A percentile compares a stretch with the other conserved stretches of the same genome.
Conservation (phyloP, 2,113 vertebrate species). For the Mustela nigripes region DNA sequence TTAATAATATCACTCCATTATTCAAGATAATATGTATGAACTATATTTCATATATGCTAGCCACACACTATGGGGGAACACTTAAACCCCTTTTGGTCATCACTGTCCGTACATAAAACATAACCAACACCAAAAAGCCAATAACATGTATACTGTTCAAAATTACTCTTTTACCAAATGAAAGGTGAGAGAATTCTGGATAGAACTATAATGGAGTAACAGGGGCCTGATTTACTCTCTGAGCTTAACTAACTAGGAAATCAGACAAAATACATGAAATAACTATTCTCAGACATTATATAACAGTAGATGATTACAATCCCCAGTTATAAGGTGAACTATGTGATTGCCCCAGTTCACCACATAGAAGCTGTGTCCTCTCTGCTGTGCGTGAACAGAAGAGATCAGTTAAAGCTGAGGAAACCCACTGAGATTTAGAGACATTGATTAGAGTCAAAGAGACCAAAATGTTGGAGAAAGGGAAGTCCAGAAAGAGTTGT, state of each 20-base stretch:
- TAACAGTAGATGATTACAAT: background rate
- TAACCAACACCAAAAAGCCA: background rate
- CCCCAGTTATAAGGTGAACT: background rate
- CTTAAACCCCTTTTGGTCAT: background rate
- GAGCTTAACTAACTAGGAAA: background rate
- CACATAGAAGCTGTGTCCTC: background rate
- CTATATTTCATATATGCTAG: background rate
- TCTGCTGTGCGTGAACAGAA: background rate
- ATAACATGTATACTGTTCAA: background rate
- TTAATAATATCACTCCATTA: slow-evolving; percentile 17
- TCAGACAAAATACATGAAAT: background rate
- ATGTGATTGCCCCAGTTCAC: background rate
- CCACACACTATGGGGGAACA: background rate
- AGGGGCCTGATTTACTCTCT: background rate
- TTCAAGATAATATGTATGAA: background rate
- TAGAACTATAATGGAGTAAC: background rate
- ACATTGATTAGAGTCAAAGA: background rate
- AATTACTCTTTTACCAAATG: slow-evolving; percentile 5
- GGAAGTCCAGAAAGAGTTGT: background rate
- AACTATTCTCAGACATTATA: background rate
- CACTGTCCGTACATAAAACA: background rate
- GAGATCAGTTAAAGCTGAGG: background rate
- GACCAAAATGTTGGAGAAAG: background rate
- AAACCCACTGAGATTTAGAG: background rate
- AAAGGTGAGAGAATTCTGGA: background rate